A percentile compares a stretch with the other conserved stretches of the same genome.
Conservation (phyloP, 2,888 invertebrate species). For the Deilephila elpenor region DNA sequence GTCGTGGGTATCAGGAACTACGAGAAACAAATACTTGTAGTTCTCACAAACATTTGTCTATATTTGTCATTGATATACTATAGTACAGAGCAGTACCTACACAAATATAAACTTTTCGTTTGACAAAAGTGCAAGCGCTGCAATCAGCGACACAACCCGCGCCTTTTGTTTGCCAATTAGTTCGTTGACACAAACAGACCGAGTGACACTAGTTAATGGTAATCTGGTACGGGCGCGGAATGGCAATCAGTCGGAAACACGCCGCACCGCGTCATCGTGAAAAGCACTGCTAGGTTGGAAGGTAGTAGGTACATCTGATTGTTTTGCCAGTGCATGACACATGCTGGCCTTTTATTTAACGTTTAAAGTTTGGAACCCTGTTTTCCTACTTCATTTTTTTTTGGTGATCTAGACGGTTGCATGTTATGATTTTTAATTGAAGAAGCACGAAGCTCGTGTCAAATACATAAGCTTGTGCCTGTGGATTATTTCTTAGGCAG, state of each 20-base stretch:
- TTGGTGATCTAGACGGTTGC: no score
- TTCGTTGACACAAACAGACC: conserved; percentile 67
- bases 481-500: no score
- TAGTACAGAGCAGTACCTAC: no score
- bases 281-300: neutral
- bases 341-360: neutral
- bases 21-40: no score
- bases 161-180: conserved; percentile 72
- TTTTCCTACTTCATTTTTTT: neutral
- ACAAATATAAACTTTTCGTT: conserved; percentile 18
- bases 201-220: conserved; percentile 58
- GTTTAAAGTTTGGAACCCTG: neutral
- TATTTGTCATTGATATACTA: no score
- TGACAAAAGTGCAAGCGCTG: conserved; percentile 42
- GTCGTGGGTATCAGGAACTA: no score
- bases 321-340: conserved; percentile 4
- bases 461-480: no score
- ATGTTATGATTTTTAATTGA: no score
- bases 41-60: no score
- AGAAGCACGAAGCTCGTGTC: no score
- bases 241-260: conserved; percentile 53
- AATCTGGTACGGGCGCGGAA: conserved; percentile 50
- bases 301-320: neutral
- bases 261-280: conserved; percentile 27
- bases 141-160: conserved; percentile 38